Base-by-base conservation (phyloP, 2,113 vertebrate genomes). In the Zosterops hypoxanthus region DNA sequence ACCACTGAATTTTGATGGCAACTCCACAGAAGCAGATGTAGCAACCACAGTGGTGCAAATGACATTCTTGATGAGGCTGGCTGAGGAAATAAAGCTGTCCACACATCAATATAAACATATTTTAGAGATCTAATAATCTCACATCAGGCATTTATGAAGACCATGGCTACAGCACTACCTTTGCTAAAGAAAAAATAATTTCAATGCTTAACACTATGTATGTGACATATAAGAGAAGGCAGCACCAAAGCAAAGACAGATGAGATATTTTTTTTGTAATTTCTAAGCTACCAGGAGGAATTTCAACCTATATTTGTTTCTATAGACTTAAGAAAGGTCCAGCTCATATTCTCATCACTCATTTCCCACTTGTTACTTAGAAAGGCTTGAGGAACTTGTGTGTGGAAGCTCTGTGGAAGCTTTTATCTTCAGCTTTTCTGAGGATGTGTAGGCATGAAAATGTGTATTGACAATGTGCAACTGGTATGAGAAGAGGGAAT, bases 1-100 rank as follows among this genome's bases (percentile, higher is more conserved):
- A 94, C 70, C 83, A 86, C 64, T 83, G 85, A 96, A 92, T 97
- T 95, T 83, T 91, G 65, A 94, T 29, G 8, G 66, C 75, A 82
- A 69, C 34, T 47, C 56, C 53, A 39, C 47, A 68, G 83, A 82
- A 86, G 24, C 71, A 82, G 77, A 61, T 70, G 49, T 76, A 69
- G 77, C 53, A 92, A 69, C 36, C n/a, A n/a, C 41, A 96, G 91
- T 47, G 71, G 63, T 89, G 73, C 56, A 88, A 96, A 90, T 7
- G 6, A 14, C 31, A 65, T 79, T 77, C 41, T 64, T 88, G 69
- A 88, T 88, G 79, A 82, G 66, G 56, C 42, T 82, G 72, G 13
- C 42, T 95, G 82, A 88, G 36, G 63, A 92, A 88, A 91, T 66
- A 44, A 81, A 85, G 19, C 39, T 70, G 53, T 88, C 44, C 82